These are phyloP conservation scores for Sesia bembeciformis DNA, from an alignment of 2,888 invertebrate species.

Conservation along the genomic window DNA sequence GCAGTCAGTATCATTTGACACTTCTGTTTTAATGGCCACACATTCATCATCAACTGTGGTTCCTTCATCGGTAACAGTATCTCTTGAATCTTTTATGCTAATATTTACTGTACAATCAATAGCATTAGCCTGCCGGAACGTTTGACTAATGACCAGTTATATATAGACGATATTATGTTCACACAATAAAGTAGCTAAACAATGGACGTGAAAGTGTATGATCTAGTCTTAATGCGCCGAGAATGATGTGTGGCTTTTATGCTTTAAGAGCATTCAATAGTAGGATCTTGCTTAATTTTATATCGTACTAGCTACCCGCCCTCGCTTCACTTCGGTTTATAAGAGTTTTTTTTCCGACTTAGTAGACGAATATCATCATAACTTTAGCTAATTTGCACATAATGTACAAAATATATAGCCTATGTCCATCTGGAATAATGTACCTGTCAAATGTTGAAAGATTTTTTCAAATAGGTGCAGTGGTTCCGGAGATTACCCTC, in stretches of 20 bases:
- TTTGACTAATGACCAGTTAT: slow-evolving; percentile 21
- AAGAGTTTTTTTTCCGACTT: too few relatives aligned
- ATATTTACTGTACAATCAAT: slow-evolving; percentile 24
- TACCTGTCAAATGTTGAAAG: too few relatives aligned
- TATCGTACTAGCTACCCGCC: too few relatives aligned
- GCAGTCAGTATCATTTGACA: background rate
- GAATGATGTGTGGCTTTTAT: background rate
- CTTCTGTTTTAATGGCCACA: background rate
- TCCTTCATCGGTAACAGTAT: slow-evolving; percentile 15
- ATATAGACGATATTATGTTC: slow-evolving; percentile 11
- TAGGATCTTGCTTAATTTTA: background rate
- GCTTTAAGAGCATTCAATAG: background rate
- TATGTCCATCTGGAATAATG: too few relatives aligned
- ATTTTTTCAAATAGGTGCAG: too few relatives aligned
- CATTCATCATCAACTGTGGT: background rate
- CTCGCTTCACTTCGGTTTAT: too few relatives aligned
- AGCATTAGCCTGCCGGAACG: slow-evolving; percentile 14
- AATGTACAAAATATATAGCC: too few relatives aligned
- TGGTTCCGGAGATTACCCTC: too few relatives aligned
- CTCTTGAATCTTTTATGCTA: slow-evolving; percentile 19
- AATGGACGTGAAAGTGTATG: slow-evolving; percentile 11
- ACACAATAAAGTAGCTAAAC: slow-evolving; percentile 22
- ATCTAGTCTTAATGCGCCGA: background rate
- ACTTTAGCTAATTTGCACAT: too few relatives aligned
- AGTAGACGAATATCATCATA: too few relatives aligned